Percentiles rank a stretch among this genome's conserved stretches.
Conservation (phyloP, 2,113 vertebrate species). For the Coptodon rendalli region DNA sequence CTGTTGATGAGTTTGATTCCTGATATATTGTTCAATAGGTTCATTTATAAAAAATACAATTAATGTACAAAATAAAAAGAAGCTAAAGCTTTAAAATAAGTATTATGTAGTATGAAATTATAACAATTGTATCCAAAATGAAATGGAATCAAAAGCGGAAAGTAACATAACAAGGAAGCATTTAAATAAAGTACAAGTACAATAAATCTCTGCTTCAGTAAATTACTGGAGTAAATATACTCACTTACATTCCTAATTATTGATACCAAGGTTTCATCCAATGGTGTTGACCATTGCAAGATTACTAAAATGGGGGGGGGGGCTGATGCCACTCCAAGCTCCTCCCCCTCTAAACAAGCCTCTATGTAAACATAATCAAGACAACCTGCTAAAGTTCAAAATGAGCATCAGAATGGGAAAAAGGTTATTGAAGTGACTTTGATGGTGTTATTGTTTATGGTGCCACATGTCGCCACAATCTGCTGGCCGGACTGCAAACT, state of each 20-base stretch:
- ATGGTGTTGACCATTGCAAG: neutral
- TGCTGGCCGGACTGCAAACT: neutral
- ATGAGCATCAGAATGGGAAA: neutral
- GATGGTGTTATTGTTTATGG: neutral
- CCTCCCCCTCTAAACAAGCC: neutral
- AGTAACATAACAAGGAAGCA: neutral
- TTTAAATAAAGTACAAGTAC: neutral
- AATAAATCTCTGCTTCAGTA: neutral
- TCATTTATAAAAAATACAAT: neutral
- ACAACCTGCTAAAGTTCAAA: neutral
- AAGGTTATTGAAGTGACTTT: neutral
- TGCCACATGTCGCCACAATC: neutral
- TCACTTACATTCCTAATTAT: neutral
- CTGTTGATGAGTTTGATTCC: neutral
- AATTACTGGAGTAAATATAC: neutral
- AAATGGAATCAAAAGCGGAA: neutral
- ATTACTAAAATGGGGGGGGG: neutral
- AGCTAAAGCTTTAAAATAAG: neutral
- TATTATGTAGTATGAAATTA: neutral
- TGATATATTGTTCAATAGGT: neutral
- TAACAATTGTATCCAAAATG: neutral
- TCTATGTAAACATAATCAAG: neutral
- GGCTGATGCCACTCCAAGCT: neutral
- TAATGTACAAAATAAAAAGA: neutral
- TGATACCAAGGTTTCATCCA: neutral